Conservation (phyloP, 2,113 vertebrate genomes). For the Antigone vipio region DNA sequence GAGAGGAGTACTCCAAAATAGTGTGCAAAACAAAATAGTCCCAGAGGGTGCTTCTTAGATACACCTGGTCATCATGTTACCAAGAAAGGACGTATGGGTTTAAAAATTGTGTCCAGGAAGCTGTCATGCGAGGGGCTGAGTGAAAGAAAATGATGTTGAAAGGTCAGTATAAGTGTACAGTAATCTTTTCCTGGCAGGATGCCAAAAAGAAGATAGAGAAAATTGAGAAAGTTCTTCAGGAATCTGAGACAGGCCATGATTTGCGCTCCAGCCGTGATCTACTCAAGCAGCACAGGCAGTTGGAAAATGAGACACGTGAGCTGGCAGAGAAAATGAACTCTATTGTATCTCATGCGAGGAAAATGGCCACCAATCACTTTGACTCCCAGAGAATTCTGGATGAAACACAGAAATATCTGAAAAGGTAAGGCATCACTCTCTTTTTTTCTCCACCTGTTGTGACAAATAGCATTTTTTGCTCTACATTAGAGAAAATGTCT, state of each 20-base stretch:
- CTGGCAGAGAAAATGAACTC: conserved; percentile 85
- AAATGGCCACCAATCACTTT: conserved; percentile 82
- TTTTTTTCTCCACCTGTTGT: not conserved
- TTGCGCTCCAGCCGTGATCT: conserved; percentile 80
- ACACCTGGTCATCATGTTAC: not conserved
- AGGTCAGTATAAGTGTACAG: not conserved
- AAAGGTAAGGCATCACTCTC: conserved; percentile 63
- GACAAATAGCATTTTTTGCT: not conserved
- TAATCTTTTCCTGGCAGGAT: conserved; percentile 69
- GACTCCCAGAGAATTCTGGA: conserved; percentile 79
- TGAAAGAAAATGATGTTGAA: not conserved
- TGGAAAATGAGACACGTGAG: conserved; percentile 81
- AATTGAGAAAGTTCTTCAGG: conserved; percentile 81
- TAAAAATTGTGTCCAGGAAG: not conserved
- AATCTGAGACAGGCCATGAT: conserved; percentile 77
- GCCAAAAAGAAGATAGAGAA: conserved; percentile 84
- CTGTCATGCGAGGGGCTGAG: not conserved
- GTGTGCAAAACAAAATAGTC: not conserved
- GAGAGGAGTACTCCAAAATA: not conserved
- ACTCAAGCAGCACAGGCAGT: conserved; percentile 80
- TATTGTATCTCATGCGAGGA: conserved; percentile 77
- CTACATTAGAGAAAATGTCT: not conserved
- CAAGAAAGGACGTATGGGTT: not conserved
- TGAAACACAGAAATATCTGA: conserved; percentile 82
- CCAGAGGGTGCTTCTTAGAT: not conserved